Base-by-base conservation (phyloP, 2,113 vertebrate genomes). In the Bufo gargarizans region DNA sequence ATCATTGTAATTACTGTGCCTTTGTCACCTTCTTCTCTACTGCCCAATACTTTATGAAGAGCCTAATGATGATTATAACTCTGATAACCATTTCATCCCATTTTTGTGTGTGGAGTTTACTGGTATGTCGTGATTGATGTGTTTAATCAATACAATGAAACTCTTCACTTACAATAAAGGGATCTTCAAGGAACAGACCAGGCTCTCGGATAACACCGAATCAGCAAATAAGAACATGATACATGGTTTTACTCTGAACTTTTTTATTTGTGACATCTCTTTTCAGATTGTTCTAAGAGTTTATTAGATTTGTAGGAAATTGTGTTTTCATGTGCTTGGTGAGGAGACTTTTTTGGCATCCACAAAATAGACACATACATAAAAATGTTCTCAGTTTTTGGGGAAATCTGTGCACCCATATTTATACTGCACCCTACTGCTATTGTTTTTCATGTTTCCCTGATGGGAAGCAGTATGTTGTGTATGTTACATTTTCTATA, bases 61-160 rank as follows among this genome's bases (percentile, higher is more conserved):
- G n/a, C 11, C 61, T 43, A 17, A 80, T 63, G 85, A 33, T 33
- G 50, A 49, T 69, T 84, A 53, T 49, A 53, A 22, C 82, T 19
- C 56, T 19, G 43, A 58, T 56, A 49, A 71, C 77, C 45, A 50
- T 86, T 59, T 47, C 69, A 72, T 63, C 65, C 56, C 22, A 65
- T 71, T 79, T 47, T 65, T 58, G 74, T 67, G 79, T 58, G 77
- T 22, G 77, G 33, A 56, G 50, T 71, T 87, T 58, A 72, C 63
- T 71, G 22, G 86, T 63, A 49, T 59, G 63, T 19, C 4, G 3
- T 56, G 63, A 72, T 71, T 87, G 86, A 80, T 87, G 65, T 43
- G 1, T 71, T 71, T 58, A 55, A 58, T 87, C 77, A 80, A 61
- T 58, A 20, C 20, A 33, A 49, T 17, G 58, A 78, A 78, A 47